Base-by-base conservation (phyloP, 2,113 vertebrate species). In the Planiliza haematocheilus region DNA sequence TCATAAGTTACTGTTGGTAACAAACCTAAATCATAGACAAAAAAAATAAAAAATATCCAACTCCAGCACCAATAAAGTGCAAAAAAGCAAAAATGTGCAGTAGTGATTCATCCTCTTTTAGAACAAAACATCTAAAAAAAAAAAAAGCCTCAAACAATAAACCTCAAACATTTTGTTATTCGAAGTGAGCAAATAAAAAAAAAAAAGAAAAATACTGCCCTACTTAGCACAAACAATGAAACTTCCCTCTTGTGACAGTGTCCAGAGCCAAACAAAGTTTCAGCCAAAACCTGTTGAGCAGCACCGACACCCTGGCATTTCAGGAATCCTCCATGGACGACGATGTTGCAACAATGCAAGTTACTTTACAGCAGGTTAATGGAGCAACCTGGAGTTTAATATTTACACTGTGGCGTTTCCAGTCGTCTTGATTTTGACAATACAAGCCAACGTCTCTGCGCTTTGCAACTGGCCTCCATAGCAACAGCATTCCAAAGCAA, bases 401-500 rank as follows among this genome's bases (percentile, higher is more conserved):
- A 56, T 41, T 62, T 36, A 14, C 34, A 21, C 16, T 24, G 14
- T 16, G 18, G n/a, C 38, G 42, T 65, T 58, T 36, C 30, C 10
- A 43, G 57, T 67, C 56, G 53, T 57, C 68, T 58, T 39, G 41
- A 50, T 59, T 57, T 61, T 0, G 37, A 10, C 56, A 36, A 62
- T 82, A 81, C 7, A 41, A 4, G 16, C n/a, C 3, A 20, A 74
- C 2, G 53, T 68, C 39, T 36, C 56, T 13, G 38, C 42, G 50
- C 70, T 84, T 82, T 83, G 74, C 39, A 57, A 70, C 34, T 38
- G 36, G 67, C 55, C 77, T 73, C 86, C 84, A 79, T 72, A 72
- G 83, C 78, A 91, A 90, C 85, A 72, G 65, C 83, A 91, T 93
- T 92, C 91, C 92, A 73, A 77, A 55, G 83, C 75, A 78, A 91